phyloP scores from a whole-genome alignment of 2,888 invertebrate species.

The Onchidella celtica region DNA sequence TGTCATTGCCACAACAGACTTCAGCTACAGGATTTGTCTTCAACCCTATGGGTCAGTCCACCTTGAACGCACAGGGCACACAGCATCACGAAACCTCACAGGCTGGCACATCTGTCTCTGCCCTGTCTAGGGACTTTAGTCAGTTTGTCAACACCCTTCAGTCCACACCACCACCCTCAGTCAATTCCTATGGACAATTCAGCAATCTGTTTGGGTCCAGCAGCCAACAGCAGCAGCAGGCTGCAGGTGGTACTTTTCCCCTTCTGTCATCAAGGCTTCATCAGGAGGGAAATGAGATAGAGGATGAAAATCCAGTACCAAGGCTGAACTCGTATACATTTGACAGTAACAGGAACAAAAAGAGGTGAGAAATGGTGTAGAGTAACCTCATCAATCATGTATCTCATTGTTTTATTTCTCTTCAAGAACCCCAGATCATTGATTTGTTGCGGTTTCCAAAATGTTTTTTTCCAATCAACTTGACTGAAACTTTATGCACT shows the following conservation, averaged over 20 bases:
- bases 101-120: constrained; percentile 19
- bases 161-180: constrained; percentile 31
- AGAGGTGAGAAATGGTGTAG: constrained; percentile 24
- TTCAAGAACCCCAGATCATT: too few relatives aligned
- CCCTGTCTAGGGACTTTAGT: constrained; percentile 42
- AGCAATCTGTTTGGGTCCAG: constrained; percentile 26
- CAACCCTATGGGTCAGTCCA: constrained; percentile 29
- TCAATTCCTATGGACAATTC: constrained; percentile 19
- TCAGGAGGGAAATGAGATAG: background rate
- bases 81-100: constrained; percentile 12
- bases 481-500: too few relatives aligned
- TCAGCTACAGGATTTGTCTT: constrained; percentile 14
- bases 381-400: too few relatives aligned
- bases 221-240: constrained; percentile 16
- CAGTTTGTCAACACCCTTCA: constrained; percentile 50
- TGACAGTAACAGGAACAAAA: constrained; percentile 7
- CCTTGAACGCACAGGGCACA: background rate
- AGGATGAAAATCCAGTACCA: background rate
- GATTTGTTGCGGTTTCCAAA: too few relatives aligned
- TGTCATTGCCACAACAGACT: constrained; percentile 21
- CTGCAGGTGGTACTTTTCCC: background rate
- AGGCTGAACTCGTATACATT: background rate
- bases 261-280: background rate
- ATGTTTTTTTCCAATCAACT: too few relatives aligned
- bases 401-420: too few relatives aligned